Conservation (phyloP, 2,888 invertebrate species). For the Phengaris alcon region DNA sequence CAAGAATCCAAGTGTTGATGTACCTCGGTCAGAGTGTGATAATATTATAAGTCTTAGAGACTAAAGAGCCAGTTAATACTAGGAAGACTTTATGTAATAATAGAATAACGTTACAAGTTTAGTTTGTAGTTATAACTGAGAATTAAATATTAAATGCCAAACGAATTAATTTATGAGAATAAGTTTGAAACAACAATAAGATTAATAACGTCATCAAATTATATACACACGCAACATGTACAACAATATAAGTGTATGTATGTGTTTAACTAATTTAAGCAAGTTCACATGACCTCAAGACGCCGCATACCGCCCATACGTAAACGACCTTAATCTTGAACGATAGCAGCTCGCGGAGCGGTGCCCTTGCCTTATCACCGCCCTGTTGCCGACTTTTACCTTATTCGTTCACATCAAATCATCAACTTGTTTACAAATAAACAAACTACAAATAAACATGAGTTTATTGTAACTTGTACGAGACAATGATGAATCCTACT, state of each 20-base stretch:
- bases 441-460: slow-evolving; percentile 1
- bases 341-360: slow-evolving; percentile 59
- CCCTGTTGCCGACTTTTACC: slow-evolving; percentile 45
- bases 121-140: too few species aligned
- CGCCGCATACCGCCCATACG: slow-evolving; percentile 33
- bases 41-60: background rate
- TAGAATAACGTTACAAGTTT: background rate
- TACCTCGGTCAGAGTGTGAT: background rate
- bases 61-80: background rate
- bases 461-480: background rate
- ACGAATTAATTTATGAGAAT: background rate
- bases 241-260: slow-evolving; percentile 20
- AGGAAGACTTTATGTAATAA: background rate
- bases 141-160: background rate
- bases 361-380: slow-evolving; percentile 60
- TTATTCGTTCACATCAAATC: slow-evolving; percentile 29
- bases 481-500: too few species aligned
- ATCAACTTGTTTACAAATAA: slow-evolving; percentile 22
- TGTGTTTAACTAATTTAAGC: slow-evolving; percentile 37
- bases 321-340: slow-evolving; percentile 76
- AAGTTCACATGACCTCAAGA: slow-evolving; percentile 44
- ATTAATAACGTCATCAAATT: slow-evolving; percentile 13
- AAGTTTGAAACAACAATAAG: background rate
- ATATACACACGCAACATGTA: background rate
- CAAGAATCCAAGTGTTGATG: slow-evolving; percentile 6